Base-by-base conservation (phyloP, 2,113 vertebrate genomes). In the Euleptes europaea region DNA sequence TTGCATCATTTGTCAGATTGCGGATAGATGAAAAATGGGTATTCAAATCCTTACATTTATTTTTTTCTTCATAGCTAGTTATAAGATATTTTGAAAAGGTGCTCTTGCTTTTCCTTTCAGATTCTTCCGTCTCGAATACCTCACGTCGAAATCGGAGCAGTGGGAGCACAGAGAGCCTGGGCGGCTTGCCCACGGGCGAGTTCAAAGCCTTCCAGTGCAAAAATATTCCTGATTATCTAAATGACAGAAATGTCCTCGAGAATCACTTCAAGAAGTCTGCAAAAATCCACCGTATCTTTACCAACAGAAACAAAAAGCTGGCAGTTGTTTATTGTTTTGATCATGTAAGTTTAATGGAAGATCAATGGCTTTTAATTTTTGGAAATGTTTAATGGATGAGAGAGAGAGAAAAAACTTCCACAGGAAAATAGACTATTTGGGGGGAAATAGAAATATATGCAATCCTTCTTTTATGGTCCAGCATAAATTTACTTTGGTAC, bases 291-390 rank as follows among this genome's bases (percentile, higher is more conserved):
- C 97, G 94, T 28, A 10, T 98, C 80, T 94, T 92, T 82, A 98
- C 97, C 54, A 95, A 95, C 8, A 96, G 96, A 6, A 93, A 78
- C 23, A 98, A 97, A 84, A 97, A 97, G 73, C 88, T 94, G 72
- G 98, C 97, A 0, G 86, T 97, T 21, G 91, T 99, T 2, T 94
- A 98, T 88, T 99, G 99, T 28, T 92, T 95, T 23, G 97, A 99
- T 90, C 97, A 98, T 0, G 98, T 99, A 88, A 98, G 98, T 96
- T 17, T 0, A 8, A 44, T 0, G 0, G 0, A 2, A 9, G 2
- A 71, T 17, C 0, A 44, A 70, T 14, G 5, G 33, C 57, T 13
- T 65, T 15, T 28, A 26, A 28, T 63, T 28, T 63, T 1, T 63
- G 60, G 60, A 63, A 63, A 9, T 63, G 8, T 28, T 63, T 1